phyloP scores from a whole-genome alignment of 2,797 vertebrate genomes.

The Cyclura pinguis region DNA sequence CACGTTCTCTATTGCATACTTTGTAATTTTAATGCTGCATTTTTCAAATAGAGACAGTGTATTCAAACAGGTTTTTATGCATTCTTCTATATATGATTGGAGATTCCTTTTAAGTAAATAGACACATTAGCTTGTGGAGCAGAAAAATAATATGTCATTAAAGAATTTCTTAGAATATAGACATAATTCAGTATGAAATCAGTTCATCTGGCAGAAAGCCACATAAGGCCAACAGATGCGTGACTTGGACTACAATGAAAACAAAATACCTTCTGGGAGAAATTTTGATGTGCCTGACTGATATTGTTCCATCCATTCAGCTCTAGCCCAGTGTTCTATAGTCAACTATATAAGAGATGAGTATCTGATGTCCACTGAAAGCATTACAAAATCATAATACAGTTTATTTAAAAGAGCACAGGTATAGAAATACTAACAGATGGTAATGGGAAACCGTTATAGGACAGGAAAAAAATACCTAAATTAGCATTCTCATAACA shows the following conservation, averaged over 20 bases:
- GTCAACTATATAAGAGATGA: background rate
- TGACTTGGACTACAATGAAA: constrained; percentile 22
- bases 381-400: background rate
- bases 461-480: background rate
- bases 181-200: background rate
- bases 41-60: background rate
- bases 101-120: background rate
- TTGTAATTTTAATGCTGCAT: background rate
- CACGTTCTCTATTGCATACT: constrained; percentile 21
- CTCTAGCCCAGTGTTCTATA: constrained; percentile 6
- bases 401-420: background rate
- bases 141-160: background rate
- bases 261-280: background rate
- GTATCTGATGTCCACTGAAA: background rate
- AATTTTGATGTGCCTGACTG: background rate
- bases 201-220: constrained; percentile 7
- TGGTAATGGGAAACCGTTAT: background rate
- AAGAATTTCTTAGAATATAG: background rate
- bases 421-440: background rate
- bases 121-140: background rate
- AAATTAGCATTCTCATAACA: background rate
- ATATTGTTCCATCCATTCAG: fast-evolving
- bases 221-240: constrained; percentile 1
- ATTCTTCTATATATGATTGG: background rate
- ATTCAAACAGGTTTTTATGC: background rate